Evolutionary conservation across 2,797 vertebrate species (phyloP), one percentile per base, ranked within the genome.

Genomic region (Sternotherus odoratus): DNA sequence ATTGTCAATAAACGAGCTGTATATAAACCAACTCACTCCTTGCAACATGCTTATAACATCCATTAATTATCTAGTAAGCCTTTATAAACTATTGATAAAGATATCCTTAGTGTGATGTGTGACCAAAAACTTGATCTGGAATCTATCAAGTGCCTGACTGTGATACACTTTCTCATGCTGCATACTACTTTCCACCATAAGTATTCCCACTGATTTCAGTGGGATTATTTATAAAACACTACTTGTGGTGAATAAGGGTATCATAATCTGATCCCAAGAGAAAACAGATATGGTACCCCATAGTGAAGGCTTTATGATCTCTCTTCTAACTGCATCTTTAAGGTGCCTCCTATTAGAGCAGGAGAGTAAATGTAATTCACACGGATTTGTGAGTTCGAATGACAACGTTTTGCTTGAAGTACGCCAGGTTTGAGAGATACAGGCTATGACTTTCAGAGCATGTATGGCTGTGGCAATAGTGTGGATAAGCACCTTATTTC

Each of bases 261-360:
- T 13, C 72, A 60, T 83, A 10, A 9, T 6, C 53, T 16, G 36
- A 0, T 5, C 54, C 53, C 75, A 39, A 74, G 57, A 46, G 15
- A 48, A 48, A 51, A 5, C 0, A 75, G 49, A 26, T 12, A 1
- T 0, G 4, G 28, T 43, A 49, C 69, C 33, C 77, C 72, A 48
- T 57, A 46, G 8, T 0, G 36, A 12, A 4, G 2, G 4, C 57
- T 54, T 30, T 0, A 0, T 0, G 0, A 72, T 56, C 33, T 80
- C 43, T 49, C 21, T 36, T 81, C 56, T 48, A 66, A 15, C 1
- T 3, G 17, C 8, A 9, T 2, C 43, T 13, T 74, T 3, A 5
- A 24, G 33, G 43, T 1, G 1, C 43, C 46, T 43, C 63, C 36
- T 53, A 15, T 43, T 80, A 49, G 2, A 33, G 13, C 26, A 26